Percentiles rank a stretch among this genome's conserved stretches.
phyloP scores from a whole-genome alignment of 2,888 invertebrate genomes.

The Cerastis leucographa region DNA sequence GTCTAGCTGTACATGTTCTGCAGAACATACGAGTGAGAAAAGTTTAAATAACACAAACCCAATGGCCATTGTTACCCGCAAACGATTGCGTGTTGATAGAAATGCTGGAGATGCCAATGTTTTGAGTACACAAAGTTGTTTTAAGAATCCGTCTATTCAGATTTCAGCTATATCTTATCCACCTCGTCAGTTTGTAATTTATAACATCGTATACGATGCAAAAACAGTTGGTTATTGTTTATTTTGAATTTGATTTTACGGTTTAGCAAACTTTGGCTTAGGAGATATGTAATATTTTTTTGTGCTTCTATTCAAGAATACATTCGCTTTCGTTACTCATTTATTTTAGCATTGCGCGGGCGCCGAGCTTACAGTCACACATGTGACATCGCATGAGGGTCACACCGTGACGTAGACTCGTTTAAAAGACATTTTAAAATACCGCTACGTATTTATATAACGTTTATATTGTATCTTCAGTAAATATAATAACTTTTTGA shows the following conservation, averaged over 20 bases:
- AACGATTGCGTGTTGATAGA: constrained; percentile 47
- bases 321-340: constrained; percentile 29
- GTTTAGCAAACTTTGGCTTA: constrained; percentile 43
- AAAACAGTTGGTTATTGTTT: constrained; percentile 57
- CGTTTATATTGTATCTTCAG: constrained; percentile 55
- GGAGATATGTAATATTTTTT: constrained; percentile 27
- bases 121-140: constrained; percentile 53
- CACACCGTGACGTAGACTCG: constrained; percentile 45
- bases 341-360: constrained; percentile 45
- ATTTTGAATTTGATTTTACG: constrained; percentile 54
- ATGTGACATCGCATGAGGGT: constrained; percentile 47
- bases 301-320: constrained; percentile 22
- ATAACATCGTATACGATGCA: constrained; percentile 51
- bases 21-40: constrained; percentile 17
- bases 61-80: constrained; percentile 38
- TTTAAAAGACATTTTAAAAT: constrained; percentile 62
- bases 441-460: constrained; percentile 46
- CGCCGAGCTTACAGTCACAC: constrained; percentile 42
- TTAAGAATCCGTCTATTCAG: constrained; percentile 44
- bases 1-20: not conserved
- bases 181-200: constrained; percentile 54
- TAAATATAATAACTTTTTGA: constrained; percentile 71
- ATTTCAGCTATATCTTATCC: constrained; percentile 43
- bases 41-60: constrained; percentile 42
- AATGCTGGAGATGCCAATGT: constrained; percentile 50